Percentiles rank a stretch among this genome's conserved stretches.
phyloP scores from a whole-genome alignment of 2,797 vertebrate species.

The Myiotriccus ornatus region DNA sequence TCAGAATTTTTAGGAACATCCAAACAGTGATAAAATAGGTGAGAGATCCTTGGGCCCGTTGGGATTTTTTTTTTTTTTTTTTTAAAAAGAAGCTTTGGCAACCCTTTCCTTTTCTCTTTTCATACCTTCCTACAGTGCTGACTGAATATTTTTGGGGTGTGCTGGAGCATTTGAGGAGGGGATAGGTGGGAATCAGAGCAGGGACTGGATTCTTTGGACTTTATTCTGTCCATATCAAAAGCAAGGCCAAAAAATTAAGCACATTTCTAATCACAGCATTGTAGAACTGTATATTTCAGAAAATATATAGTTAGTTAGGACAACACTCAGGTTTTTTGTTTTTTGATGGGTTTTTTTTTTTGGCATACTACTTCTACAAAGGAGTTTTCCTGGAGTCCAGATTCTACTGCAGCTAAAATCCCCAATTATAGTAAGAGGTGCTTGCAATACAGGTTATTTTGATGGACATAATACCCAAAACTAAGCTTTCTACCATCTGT shows the following conservation, averaged over 20 bases:
- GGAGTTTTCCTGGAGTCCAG: constrained; percentile 46
- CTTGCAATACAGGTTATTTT: constrained; percentile 70
- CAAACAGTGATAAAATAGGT: not conserved
- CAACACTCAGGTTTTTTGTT: not conserved
- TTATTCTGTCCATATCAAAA: not conserved
- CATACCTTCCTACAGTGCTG: rapidly evolving
- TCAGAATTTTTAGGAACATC: not conserved
- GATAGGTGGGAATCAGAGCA: not conserved
- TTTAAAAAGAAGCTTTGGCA: not conserved
- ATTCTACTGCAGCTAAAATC: constrained; percentile 46
- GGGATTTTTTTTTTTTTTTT: not conserved
- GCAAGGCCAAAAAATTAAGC: not conserved
- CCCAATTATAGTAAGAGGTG: constrained; percentile 68
- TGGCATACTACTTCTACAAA: not conserved
- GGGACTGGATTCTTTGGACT: not conserved
- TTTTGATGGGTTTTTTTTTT: not conserved
- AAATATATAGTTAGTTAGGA: not conserved
- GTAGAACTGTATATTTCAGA: not conserved
- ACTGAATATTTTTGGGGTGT: not conserved
- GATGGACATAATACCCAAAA: constrained; percentile 76
- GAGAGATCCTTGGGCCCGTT: not conserved
- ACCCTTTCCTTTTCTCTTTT: not conserved
- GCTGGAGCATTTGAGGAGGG: no score
- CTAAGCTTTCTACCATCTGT: constrained; percentile 77
- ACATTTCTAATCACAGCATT: not conserved